Evolutionary conservation across 2,888 invertebrate species (phyloP), one percentile per base, ranked within the genome.

Genomic region (Drosophila helvetica): DNA sequence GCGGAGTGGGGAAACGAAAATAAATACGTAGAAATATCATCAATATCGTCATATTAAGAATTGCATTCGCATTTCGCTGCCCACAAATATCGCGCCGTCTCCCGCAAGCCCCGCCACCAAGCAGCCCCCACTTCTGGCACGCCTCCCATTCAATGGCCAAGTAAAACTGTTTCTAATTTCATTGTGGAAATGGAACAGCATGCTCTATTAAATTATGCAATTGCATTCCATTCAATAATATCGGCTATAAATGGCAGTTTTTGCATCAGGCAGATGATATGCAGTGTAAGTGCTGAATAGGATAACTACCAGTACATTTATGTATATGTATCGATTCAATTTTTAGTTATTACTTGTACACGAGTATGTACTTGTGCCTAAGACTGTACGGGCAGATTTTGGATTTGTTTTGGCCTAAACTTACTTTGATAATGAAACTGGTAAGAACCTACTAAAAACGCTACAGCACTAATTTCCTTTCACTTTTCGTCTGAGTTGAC

Each of bases 1-100:
- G 38, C n/a, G 38, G 38, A 38, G 38, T 7, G 38, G 38, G 38
- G 7, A 38, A 38, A 38, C 38, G 38, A 38, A 38, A 38, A 15
- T 38, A 47, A 62, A 19, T 61, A 38, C 15, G 9, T 25, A 38
- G 12, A 47, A 61, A 33, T 48, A 27, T 38, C 38, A 38, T 38
- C 38, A n/a, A 38, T n/a, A 38, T 38, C 38, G 7, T 38, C 38
- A n/a, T 38, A 38, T 38, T n/a, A 15, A n/a, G n/a, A 57, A 17
- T 19, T 57, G 10, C 22, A 57, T 25, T n/a, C 42, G n/a, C 10
- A 45, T 45, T 18, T 45, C 45, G 38, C 38, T 38, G 38, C 38
- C 38, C 38, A 38, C 38, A 38, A 7, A 38, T 38, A 38, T 38
- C 38, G 7, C 38, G 38, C 38, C 33, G 12, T 12, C 33, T 33